Percentiles rank a stretch among this genome's conserved stretches.
phyloP scores from a whole-genome alignment of 1,140 invertebrate genomes.

The Trachymyrmex cornetzi region DNA sequence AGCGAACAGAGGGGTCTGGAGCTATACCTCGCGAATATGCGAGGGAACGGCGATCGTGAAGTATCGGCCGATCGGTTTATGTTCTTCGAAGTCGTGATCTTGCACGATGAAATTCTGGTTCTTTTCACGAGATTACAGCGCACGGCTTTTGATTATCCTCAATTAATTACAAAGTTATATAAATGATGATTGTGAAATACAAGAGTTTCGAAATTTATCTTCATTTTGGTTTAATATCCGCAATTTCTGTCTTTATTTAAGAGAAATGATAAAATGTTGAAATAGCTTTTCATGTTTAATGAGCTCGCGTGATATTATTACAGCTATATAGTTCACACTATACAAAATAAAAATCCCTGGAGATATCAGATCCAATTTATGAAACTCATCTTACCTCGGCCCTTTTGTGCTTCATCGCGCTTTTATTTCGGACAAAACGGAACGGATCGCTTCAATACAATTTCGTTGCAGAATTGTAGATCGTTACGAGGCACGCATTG shows the following conservation, averaged over 20 bases:
- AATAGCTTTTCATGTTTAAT: background rate
- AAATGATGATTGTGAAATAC: slow-evolving; percentile 19
- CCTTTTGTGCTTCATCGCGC: background rate
- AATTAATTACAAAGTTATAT: slow-evolving; percentile 42
- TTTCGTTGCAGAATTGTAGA: slow-evolving; percentile 62
- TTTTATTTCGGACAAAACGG: slow-evolving; percentile 31
- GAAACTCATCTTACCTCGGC: slow-evolving; percentile 23
- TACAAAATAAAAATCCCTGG: background rate
- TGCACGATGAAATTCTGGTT: background rate
- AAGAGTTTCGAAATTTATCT: slow-evolving; percentile 7
- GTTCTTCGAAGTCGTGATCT: slow-evolving; percentile 23
- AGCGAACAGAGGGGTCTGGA: slow-evolving; percentile 8
- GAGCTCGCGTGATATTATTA: background rate
- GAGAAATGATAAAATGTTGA: background rate
- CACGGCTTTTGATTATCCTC: slow-evolving; percentile 35
- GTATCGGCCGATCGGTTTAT: slow-evolving; percentile 72
- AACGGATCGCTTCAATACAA: slow-evolving; percentile 34
- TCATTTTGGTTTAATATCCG: background rate
- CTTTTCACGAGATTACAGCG: slow-evolving; percentile 7
- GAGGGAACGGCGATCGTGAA: slow-evolving; percentile 67
- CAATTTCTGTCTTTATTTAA: background rate
- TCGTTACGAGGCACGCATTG: slow-evolving; percentile 56
- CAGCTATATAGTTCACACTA: background rate
- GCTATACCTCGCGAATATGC: background rate
- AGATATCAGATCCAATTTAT: slow-evolving; percentile 29